Conservation (phyloP, 2,113 vertebrate genomes). For the Meriones unguiculatus region DNA sequence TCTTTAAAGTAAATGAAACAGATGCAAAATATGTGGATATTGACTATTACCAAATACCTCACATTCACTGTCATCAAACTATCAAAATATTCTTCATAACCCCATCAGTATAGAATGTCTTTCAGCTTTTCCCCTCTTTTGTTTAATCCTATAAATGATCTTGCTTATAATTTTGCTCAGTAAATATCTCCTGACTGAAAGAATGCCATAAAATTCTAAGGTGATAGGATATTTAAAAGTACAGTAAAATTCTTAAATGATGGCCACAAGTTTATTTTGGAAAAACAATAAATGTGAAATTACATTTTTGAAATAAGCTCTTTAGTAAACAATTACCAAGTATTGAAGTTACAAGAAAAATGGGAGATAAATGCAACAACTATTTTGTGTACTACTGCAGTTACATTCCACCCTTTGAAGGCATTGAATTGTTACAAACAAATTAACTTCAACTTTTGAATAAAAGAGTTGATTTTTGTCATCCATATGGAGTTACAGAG, state of each 20-base stretch:
- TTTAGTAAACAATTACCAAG: neutral
- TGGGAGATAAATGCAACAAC: neutral
- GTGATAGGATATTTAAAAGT: neutral
- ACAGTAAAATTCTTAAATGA: neutral
- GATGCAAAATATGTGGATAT: neutral
- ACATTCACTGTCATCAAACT: neutral
- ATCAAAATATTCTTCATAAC: neutral
- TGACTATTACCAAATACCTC: neutral
- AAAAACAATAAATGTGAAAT: neutral
- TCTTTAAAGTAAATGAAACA: neutral
- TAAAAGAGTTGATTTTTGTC: constrained; percentile 26
- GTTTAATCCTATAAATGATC: neutral
- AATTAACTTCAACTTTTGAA: neutral
- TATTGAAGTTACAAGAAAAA: neutral
- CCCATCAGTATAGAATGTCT: neutral
- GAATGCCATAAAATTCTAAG: neutral
- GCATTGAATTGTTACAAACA: constrained; percentile 14
- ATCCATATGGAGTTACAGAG: constrained; percentile 26
- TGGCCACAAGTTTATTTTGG: neutral
- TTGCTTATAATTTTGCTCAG: neutral
- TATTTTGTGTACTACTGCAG: neutral
- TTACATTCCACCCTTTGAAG: neutral
- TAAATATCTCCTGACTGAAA: neutral
- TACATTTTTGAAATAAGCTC: neutral
- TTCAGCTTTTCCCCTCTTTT: neutral